phyloP scores from a whole-genome alignment of 2,888 invertebrate species.

The Theretra japonica region DNA sequence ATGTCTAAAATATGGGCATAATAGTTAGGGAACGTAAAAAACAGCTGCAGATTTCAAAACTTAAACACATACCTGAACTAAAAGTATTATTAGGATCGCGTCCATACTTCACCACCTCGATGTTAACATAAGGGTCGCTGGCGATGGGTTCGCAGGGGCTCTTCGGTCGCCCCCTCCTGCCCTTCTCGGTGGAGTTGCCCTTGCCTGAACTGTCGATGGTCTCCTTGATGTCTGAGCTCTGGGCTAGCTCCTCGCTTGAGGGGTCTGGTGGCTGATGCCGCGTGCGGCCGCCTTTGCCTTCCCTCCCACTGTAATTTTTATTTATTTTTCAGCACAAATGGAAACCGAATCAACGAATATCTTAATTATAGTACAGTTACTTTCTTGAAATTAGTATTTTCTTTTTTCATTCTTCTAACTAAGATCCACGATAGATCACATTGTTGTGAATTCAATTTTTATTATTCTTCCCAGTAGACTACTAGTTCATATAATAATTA shows the following conservation, averaged over 20 bases:
- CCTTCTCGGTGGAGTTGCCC: conserved; percentile 65
- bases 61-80: conserved; percentile 83
- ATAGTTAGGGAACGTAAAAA: too few relatives aligned
- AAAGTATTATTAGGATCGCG: conserved; percentile 89
- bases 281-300: conserved; percentile 74
- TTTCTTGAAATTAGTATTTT: too few relatives aligned
- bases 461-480: too few relatives aligned
- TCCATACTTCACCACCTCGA: conserved; percentile 89
- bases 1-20: too few relatives aligned
- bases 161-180: conserved; percentile 80
- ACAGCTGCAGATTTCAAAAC: too few relatives aligned
- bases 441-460: too few relatives aligned
- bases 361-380: too few relatives aligned
- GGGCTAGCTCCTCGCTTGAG: conserved; percentile 52
- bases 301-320: conserved; percentile 63
- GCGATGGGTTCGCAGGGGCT: conserved; percentile 88
- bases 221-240: conserved; percentile 53
- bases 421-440: too few relatives aligned
- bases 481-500: too few relatives aligned
- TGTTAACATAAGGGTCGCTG: conserved; percentile 87
- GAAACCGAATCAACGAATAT: too few relatives aligned
- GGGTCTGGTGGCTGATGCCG: conserved; percentile 57
- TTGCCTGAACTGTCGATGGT: conserved; percentile 48
- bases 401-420: too few relatives aligned
- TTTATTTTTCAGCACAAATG: too few relatives aligned